Evolutionary conservation across 2,113 vertebrate genomes (phyloP), one percentile per base, ranked within the genome.

Genomic region (Oenanthe melanoleuca): DNA sequence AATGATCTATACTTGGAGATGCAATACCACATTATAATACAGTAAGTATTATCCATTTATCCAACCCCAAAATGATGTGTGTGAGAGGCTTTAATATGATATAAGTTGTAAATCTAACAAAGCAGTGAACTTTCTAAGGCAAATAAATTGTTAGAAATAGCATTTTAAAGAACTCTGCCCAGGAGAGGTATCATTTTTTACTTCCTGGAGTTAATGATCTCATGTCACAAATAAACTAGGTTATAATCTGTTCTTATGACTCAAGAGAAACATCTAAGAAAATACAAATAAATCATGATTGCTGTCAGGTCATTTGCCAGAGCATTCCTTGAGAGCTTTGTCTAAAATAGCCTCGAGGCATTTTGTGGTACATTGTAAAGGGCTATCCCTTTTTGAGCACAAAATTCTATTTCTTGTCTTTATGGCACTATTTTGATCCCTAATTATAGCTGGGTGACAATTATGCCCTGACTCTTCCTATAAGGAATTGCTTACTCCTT

Each of bases 201-300:
- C 56, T 81, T 94, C 73, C 65, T 86, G 31, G 37, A 92, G 17
- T 72, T 96, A 97, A 94, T 92, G 91, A 92, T 96, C 92, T 84
- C 44, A 24, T 74, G 83, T 86, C 91, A 86, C 65, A 91, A 91
- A 84, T 87, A 94, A 95, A 94, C 87, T 89, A 64, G 78, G 70
- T 91, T 93, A 89, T 95, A 96, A 94, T 95, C 64, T 88, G 38
- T 91, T 95, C n/a, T 84, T 95, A 89, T 57, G 69, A 79, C 92
- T 93, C 64, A 57, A 74, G 91, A 95, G 77, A 95, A 74, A 86
- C 88, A 89, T 88, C 64, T 84, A 74, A 91, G 80, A 94, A 92
- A 92, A 93, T 53, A 89, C 5, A 2, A 89, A 92, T 94, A 86
- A 88, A 94, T 95, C 91, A 90, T 37, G 52, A 52, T 73, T 42